These are phyloP conservation scores for Melieria picta DNA, from an alignment of 2,888 invertebrate genomes.

Conservation along the genomic window DNA sequence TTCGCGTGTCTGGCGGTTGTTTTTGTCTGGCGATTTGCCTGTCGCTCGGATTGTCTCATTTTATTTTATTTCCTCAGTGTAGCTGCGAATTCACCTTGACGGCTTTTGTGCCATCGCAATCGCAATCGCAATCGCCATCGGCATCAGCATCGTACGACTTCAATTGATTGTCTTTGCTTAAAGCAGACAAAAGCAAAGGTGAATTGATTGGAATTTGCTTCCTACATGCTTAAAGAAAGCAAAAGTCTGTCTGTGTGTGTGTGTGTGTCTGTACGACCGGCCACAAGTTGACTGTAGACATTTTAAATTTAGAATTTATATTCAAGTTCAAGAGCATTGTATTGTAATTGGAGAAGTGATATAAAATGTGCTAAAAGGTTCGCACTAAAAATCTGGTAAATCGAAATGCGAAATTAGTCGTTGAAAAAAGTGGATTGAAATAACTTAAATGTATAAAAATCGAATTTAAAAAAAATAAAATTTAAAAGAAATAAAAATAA, in stretches of 20 bases:
- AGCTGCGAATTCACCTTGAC: neutral
- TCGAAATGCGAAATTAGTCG: too few species aligned
- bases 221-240: constrained; percentile 36
- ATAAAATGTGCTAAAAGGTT: too few species aligned
- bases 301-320: neutral
- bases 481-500: too few species aligned
- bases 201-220: constrained; percentile 29
- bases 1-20: neutral
- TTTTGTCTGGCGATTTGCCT: neutral
- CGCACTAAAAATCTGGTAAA: too few species aligned
- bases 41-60: neutral
- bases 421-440: too few species aligned
- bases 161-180: constrained; percentile 5
- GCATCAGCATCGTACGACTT: too few species aligned
- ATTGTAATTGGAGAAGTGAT: too few species aligned
- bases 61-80: constrained; percentile 8
- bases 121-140: too few species aligned
- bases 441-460: too few species aligned
- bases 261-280: constrained; percentile 2
- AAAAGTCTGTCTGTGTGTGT: constrained; percentile 29
- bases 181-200: constrained; percentile 22
- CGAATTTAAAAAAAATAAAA: too few species aligned
- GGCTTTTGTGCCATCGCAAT: too few species aligned
- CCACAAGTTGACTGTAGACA: constrained; percentile 1
- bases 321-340: too few species aligned